Base-by-base conservation (phyloP, 2,888 invertebrate species). In the Pseudococcus jackbeardsleyi region DNA sequence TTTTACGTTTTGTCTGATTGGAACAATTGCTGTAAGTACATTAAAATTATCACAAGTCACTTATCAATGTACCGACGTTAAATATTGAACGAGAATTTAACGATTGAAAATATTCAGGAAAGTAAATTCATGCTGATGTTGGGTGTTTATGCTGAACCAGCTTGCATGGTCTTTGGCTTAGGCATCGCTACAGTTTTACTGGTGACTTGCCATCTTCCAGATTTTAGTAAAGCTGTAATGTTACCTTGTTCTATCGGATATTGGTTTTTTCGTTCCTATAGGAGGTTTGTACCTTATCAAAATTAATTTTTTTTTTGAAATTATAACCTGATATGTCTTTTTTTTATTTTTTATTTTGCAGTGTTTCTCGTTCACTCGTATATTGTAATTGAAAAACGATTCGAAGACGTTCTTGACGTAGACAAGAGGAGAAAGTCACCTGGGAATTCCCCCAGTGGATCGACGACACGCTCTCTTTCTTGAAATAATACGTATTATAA, bases 231-330 rank as follows among this genome's bases (percentile, higher is more conserved):
- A 68, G 4, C 68, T 26, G 26, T 26, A 11, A 9, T 68, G 26
- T 26, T 68, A 68, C 68, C 68, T 68, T 68, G 68, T 68, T 26
- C 26, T 11, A 68, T 68, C 11, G 68, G 68, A 26, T 68, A 68
- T 68, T 68, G 68, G 68, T 68, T 68, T 68, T 68, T 68, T 68
- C 68, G 68, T 68, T 11, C 68, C 68, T 68, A 68, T 68, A 68
- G 68, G 68, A 1, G 12, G 68, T 68, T 17, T 26, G 68, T 26
- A 19, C 3, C 19, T 64, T 19, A 19, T 64, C 4, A 11, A 12
- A 12, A 50, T 50, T 50, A 50, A 7, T 59, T 59, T 7, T 8
- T 59, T 19, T 59, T 15, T 50, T 50, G 7, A 11, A 11, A 12
- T 12, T 3, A 15, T 50, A 50, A 3, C 15, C 12, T 11, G 11